Conservation (phyloP, 2,113 vertebrate species). For the Stegastes partitus region DNA sequence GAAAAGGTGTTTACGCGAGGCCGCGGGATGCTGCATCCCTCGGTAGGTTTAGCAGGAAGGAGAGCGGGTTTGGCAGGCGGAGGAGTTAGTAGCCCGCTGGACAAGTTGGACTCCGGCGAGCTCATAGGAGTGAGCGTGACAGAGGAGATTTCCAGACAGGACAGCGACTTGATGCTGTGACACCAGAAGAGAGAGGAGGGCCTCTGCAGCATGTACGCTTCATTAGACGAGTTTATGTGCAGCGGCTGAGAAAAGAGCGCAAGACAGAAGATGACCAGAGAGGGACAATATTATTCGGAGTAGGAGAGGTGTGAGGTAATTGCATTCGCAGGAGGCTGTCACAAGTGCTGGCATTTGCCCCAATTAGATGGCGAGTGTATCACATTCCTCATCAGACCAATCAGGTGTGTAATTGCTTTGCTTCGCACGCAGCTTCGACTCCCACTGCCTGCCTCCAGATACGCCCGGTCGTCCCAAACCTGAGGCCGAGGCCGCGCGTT, state of each 20-base stretch:
- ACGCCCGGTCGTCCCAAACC: conserved; percentile 2
- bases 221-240: conserved; percentile 88
- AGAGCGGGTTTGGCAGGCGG: conserved; percentile 87
- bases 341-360: conserved; percentile 27
- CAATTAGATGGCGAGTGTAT: conserved; percentile 27
- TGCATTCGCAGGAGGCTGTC: conserved; percentile 22
- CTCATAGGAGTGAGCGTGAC: conserved; percentile 92
- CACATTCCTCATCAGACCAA: conserved; percentile 58
- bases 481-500: not conserved
- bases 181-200: conserved; percentile 91
- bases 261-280: conserved; percentile 72
- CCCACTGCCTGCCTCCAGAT: conserved; percentile 7
- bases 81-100: conserved; percentile 89
- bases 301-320: conserved; percentile 14
- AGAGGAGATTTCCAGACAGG: conserved; percentile 93
- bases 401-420: conserved; percentile 66
- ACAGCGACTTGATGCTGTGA: conserved; percentile 88
- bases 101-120: conserved; percentile 91
- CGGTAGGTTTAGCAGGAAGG: conserved; percentile 83
- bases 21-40: conserved; percentile 88
- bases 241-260: conserved; percentile 88
- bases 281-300: conserved; percentile 38
- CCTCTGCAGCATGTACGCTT: conserved; percentile 89
- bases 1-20: conserved; percentile 86
- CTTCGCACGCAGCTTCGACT: conserved; percentile 33